Conservation (phyloP, 2,113 vertebrate species). For the Pseudorasbora parva region DNA sequence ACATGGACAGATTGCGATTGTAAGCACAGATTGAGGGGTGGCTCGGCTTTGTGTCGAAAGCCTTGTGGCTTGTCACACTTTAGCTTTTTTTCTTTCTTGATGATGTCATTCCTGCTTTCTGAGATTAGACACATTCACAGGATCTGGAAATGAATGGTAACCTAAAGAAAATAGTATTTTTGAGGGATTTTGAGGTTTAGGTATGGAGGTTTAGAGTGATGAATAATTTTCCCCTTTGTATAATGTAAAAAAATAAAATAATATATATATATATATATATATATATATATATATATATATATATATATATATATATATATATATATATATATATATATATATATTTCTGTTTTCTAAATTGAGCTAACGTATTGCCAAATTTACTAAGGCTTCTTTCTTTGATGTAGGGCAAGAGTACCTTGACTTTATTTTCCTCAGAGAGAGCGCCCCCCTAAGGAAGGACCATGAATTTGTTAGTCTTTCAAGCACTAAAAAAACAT, state of each 20-base stretch:
- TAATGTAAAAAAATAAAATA: too few species aligned
- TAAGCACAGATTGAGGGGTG: conserved; percentile 18
- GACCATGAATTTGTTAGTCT: not conserved
- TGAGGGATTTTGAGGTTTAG: conserved; percentile 10
- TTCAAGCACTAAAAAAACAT: not conserved
- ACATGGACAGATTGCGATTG: conserved; percentile 46
- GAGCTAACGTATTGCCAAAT: not conserved
- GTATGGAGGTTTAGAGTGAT: not conserved
- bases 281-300: too few species aligned
- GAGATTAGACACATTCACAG: not conserved
- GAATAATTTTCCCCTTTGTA: not conserved
- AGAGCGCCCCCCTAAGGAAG: not conserved
- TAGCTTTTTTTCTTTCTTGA: too few species aligned
- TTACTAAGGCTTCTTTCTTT: not conserved
- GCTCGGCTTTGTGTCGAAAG: conserved; percentile 6
- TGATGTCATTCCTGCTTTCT: conserved; percentile 1
- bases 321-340: not conserved
- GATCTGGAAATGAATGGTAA: conserved; percentile 1
- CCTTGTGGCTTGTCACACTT: not conserved
- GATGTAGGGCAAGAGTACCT: not conserved
- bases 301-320: too few species aligned
- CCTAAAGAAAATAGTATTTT: not conserved
- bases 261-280: not conserved
- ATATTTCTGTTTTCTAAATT: not conserved
- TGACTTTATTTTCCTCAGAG: not conserved